Conservation (phyloP, 1,140 invertebrate species). For the Belonocnema kinseyi region DNA sequence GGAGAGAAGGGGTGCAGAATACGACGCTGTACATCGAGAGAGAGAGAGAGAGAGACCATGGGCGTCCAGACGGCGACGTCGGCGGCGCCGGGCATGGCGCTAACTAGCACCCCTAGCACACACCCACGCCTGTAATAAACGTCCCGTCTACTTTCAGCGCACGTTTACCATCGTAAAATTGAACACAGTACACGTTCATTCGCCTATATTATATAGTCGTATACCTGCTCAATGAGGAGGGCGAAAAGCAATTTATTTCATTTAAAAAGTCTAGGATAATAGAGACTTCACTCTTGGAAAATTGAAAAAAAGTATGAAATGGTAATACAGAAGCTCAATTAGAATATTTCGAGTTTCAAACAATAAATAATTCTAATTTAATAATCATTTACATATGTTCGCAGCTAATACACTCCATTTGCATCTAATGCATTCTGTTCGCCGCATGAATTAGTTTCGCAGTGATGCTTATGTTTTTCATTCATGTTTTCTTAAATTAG, state of each 20-base stretch:
- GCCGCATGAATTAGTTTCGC: no score
- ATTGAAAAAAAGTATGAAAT: background rate
- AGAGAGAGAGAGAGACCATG: conserved; percentile 52
- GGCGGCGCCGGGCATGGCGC: conserved; percentile 66
- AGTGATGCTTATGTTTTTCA: no score
- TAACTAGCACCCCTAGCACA: conserved; percentile 70
- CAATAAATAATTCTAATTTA: no score
- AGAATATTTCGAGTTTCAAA: no score
- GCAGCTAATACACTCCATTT: no score
- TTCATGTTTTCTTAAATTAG: no score
- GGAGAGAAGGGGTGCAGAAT: conserved; percentile 41
- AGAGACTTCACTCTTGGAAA: background rate
- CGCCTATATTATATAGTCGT: conserved; percentile 33
- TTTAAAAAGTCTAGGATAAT: background rate
- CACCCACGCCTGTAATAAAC: conserved; percentile 70
- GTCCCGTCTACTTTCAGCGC: conserved; percentile 63
- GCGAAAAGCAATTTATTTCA: background rate
- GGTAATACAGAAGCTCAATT: no score
- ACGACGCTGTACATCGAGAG: conserved; percentile 61
- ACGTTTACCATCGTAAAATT: conserved; percentile 69
- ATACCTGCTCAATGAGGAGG: conserved; percentile 1
- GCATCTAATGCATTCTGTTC: no score
- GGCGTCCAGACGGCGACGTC: conserved; percentile 72
- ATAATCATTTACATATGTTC: no score
- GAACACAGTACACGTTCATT: conserved; percentile 58